phyloP scores from a whole-genome alignment of 2,113 vertebrate genomes.

The Dromiciops gliroides region DNA sequence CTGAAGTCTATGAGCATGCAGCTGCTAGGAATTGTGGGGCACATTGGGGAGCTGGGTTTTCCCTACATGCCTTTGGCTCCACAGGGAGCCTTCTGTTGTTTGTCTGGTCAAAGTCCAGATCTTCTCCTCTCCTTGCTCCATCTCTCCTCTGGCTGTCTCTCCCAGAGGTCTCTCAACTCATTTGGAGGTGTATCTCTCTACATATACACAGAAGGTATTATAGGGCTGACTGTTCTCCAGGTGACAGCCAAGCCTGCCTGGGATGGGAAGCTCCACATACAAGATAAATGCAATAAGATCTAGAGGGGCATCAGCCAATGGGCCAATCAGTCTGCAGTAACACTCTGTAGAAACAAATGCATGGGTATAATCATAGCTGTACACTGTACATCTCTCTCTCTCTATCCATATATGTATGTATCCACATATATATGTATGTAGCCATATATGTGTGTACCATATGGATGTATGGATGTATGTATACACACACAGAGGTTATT shows the following conservation, averaged over 20 bases:
- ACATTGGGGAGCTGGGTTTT: not conserved
- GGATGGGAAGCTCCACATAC: not conserved
- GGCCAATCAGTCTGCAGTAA: too few species aligned
- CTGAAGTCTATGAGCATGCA: not conserved
- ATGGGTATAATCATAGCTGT: too few species aligned
- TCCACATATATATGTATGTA: too few species aligned
- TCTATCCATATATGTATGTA: too few species aligned
- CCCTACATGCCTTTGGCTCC: not conserved
- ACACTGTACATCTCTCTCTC: too few species aligned
- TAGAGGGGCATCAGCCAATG: not conserved
- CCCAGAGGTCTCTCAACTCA: not conserved
- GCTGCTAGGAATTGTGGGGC: not conserved
- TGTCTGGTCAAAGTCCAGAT: not conserved
- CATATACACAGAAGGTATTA: not conserved
- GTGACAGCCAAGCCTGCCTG: not conserved
- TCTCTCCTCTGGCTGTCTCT: not conserved
- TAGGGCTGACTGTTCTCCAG: not conserved
- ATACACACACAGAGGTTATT: not conserved
- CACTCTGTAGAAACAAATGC: not conserved
- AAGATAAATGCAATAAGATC: not conserved
- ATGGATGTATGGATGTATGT: too few species aligned
- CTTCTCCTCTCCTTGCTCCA: not conserved
- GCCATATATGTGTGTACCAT: too few species aligned
- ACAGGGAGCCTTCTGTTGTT: not conserved
- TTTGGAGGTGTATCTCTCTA: not conserved